phyloP scores from a whole-genome alignment of 2,888 invertebrate species.

The Brenthis daphne region DNA sequence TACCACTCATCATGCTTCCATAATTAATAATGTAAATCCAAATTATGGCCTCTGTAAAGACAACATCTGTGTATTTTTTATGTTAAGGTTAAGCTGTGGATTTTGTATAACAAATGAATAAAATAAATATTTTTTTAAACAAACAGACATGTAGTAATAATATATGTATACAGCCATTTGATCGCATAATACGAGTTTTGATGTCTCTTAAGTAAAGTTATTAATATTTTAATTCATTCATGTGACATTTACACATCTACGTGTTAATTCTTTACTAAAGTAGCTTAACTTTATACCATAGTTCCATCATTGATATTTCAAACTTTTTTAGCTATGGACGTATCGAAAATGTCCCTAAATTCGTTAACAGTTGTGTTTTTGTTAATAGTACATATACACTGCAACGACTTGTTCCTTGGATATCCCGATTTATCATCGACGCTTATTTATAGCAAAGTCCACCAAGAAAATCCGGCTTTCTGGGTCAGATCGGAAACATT shows the following conservation, averaged over 20 bases:
- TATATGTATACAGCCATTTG: no score
- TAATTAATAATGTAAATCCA: no score
- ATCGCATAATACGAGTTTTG: no score
- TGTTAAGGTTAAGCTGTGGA: no score
- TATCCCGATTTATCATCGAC: constrained; percentile 60
- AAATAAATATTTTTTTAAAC: no score
- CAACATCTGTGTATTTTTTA: no score
- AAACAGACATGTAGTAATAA: no score
- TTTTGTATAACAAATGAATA: no score
- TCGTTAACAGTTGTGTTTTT: constrained; percentile 34
- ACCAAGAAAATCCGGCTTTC: constrained; percentile 65
- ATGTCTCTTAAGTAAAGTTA: not conserved
- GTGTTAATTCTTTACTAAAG: constrained; percentile 11
- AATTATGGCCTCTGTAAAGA: no score
- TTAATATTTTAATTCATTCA: constrained; percentile 25
- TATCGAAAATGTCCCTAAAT: constrained; percentile 32
- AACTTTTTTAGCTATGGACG: constrained; percentile 23
- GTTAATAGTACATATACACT: constrained; percentile 14
- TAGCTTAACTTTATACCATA: not conserved
- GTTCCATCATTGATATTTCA: constrained; percentile 3
- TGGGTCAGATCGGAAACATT: constrained; percentile 62
- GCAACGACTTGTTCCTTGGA: constrained; percentile 51
- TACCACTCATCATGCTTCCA: no score
- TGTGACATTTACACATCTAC: constrained; percentile 23
- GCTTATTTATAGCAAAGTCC: constrained; percentile 64